Evolutionary conservation across 2,888 invertebrate species (phyloP).

Genomic region (Danaus chrysippus): DNA sequence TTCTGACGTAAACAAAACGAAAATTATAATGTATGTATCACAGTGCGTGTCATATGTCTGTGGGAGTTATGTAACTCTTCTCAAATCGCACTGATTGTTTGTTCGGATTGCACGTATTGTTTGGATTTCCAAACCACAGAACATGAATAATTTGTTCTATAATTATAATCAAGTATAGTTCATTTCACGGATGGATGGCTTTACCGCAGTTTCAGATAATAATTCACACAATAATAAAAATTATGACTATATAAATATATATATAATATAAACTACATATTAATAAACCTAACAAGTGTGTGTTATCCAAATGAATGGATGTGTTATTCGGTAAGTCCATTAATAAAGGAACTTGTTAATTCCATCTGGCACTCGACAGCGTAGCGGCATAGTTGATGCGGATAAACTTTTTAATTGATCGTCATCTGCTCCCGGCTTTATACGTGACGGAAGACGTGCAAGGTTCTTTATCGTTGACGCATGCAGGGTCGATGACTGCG

Average conservation of each 20-base stretch:
- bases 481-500: conserved; percentile 70
- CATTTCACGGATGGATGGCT: conserved; percentile 31
- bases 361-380: conserved; percentile 68
- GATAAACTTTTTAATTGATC: conserved; percentile 75
- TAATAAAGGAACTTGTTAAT: conserved; percentile 54
- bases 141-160: conserved; percentile 35
- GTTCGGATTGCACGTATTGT: conserved; percentile 33
- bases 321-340: conserved; percentile 20
- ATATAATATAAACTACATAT: conserved; percentile 8
- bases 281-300: conserved; percentile 10
- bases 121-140: conserved; percentile 33
- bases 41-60: conserved; percentile 24
- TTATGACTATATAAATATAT: neutral
- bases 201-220: conserved; percentile 26
- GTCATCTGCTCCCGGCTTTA: conserved; percentile 66
- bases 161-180: conserved; percentile 36
- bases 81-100: conserved; percentile 29
- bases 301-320: conserved; percentile 23
- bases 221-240: conserved; percentile 14
- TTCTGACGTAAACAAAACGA: neutral
- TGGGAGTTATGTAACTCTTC: conserved; percentile 28
- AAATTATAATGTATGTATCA: conserved; percentile 11
- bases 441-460: conserved; percentile 54
- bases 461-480: conserved; percentile 70
- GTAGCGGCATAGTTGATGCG: conserved; percentile 72